Conservation (phyloP, 1,140 invertebrate genomes). For the Drosophila biarmipes region DNA sequence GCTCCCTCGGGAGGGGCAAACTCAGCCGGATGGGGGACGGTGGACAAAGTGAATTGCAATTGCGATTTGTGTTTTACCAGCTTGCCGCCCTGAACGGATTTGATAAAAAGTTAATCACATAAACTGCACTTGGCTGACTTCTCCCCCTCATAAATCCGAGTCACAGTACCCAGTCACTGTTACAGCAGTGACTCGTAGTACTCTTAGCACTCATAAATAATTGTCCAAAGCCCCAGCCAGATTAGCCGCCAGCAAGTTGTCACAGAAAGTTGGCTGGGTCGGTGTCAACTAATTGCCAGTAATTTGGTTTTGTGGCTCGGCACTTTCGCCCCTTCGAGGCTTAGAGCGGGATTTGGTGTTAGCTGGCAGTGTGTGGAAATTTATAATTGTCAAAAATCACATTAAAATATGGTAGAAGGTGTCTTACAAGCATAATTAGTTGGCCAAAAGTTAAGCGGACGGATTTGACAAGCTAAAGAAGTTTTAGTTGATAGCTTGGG, state of each 20-base stretch:
- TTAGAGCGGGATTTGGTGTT: constrained; percentile 7
- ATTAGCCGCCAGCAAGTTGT: constrained; percentile 51
- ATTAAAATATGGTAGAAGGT: constrained; percentile 33
- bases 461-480: constrained; percentile 5
- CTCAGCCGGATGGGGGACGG: neutral
- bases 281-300: constrained; percentile 53
- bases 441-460: constrained; percentile 41
- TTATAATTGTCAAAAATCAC: constrained; percentile 50
- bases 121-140: constrained; percentile 49
- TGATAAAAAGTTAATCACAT: constrained; percentile 57
- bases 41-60: constrained; percentile 33
- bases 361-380: constrained; percentile 26
- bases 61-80: constrained; percentile 29
- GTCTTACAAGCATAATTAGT: constrained; percentile 19
- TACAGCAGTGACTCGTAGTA: constrained; percentile 8
- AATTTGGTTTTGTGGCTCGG: constrained; percentile 46
- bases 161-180: constrained; percentile 20
- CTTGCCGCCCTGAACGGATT: constrained; percentile 43
- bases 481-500: constrained; percentile 3
- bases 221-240: constrained; percentile 47
- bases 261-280: constrained; percentile 43
- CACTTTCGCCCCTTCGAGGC: constrained; percentile 4
- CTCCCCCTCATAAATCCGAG: constrained; percentile 37
- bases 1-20: constrained; percentile 18
- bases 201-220: constrained; percentile 46